Evolutionary conservation across 2,888 invertebrate genomes (phyloP).

Genomic region (Orchesella flavescens): DNA sequence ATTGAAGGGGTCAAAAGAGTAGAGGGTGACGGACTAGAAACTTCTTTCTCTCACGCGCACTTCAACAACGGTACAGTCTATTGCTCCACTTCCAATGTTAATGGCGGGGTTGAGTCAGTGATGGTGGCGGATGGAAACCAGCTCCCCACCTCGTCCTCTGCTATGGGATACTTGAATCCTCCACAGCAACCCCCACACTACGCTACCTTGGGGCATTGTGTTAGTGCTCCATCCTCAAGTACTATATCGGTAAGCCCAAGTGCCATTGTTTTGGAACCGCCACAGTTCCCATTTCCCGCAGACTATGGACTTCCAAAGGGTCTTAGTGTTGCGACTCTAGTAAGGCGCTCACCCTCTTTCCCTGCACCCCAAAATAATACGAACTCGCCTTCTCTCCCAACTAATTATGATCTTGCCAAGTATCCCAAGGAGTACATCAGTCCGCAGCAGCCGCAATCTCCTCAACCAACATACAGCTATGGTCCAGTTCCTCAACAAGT

Average conservation of each 20-base stretch:
- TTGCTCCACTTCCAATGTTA: conserved; percentile 59
- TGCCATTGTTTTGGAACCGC: conserved; percentile 64
- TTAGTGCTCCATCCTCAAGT: conserved; percentile 55
- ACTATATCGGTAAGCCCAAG: conserved; percentile 59
- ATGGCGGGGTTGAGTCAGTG: conserved; percentile 44
- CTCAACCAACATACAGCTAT: conserved; percentile 45
- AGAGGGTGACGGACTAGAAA: conserved; percentile 71
- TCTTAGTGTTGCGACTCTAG: conserved; percentile 65
- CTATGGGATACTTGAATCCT: conserved; percentile 32
- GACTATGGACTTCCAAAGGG: conserved; percentile 84
- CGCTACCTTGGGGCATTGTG: conserved; percentile 63
- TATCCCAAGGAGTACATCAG: conserved; percentile 72
- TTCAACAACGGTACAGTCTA: conserved; percentile 65
- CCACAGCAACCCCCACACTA: conserved; percentile 61
- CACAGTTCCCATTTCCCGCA: conserved; percentile 78
- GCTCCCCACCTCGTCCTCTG: conserved; percentile 49
- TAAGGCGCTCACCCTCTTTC: conserved; percentile 68
- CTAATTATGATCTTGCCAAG: conserved; percentile 71
- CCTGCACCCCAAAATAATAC: conserved; percentile 21
- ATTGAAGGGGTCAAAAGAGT: conserved; percentile 71
- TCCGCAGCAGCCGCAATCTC: conserved; percentile 58
- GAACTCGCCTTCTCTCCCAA: conserved; percentile 56
- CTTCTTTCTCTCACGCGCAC: conserved; percentile 64
- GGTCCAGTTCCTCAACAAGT: conserved; percentile 62
- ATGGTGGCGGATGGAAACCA: conserved; percentile 51